Conservation (phyloP, 2,888 invertebrate species). For the Tetragonisca angustula region DNA sequence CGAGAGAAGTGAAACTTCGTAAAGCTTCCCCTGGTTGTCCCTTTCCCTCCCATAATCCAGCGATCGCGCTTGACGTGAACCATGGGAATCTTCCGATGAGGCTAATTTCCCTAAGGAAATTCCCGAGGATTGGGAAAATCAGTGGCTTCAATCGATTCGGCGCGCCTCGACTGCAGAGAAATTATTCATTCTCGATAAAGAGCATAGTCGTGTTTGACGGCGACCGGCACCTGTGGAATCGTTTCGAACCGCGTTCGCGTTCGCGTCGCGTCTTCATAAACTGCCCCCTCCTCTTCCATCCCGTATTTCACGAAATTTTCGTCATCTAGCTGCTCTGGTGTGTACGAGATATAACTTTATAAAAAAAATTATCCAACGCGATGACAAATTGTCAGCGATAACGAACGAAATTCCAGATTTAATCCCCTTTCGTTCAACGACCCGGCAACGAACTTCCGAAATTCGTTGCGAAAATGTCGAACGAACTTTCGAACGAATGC, state of each 20-base stretch:
- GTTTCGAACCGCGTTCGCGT: background rate
- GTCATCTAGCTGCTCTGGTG: background rate
- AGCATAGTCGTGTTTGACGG: conserved; percentile 63
- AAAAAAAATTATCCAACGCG: background rate
- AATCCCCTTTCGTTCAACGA: background rate
- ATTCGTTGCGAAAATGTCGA: no score
- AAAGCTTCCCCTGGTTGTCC: conserved; percentile 53
- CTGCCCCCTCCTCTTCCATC: background rate
- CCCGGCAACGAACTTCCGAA: no score
- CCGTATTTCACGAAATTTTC: background rate
- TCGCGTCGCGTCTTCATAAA: background rate
- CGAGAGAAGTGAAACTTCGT: conserved; percentile 62
- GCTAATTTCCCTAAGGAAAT: conserved; percentile 82
- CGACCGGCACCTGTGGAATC: conserved; percentile 73
- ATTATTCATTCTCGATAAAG: conserved; percentile 77
- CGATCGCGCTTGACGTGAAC: conserved; percentile 72
- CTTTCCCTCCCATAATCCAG: conserved; percentile 60
- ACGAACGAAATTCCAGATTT: background rate
- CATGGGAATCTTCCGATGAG: conserved; percentile 75
- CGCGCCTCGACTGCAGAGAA: conserved; percentile 63
- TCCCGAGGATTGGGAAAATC: conserved; percentile 78
- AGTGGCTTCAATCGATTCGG: conserved; percentile 72
- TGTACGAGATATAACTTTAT: background rate
- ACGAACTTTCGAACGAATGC: no score
- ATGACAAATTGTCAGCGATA: background rate